Conservation (phyloP, 1,140 invertebrate genomes). For the Drosophila baimaii region DNA sequence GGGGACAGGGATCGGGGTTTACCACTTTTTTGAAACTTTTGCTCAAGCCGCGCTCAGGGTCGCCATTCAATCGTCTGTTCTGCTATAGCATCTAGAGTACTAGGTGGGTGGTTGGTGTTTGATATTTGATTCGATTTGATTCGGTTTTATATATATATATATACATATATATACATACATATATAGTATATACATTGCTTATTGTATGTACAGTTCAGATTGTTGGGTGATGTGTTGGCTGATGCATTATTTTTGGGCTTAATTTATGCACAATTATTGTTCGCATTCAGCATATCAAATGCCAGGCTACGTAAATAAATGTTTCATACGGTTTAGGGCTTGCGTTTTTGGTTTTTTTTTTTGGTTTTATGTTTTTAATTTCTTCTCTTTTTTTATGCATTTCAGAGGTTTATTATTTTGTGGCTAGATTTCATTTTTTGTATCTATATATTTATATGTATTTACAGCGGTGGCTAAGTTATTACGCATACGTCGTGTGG, state of each 20-base stretch:
- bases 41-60: slow-evolving; percentile 55
- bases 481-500: slow-evolving; percentile 78
- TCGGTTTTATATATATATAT: slow-evolving; percentile 23
- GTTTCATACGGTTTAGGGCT: slow-evolving; percentile 17
- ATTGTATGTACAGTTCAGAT: slow-evolving; percentile 28
- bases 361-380: slow-evolving; percentile 9
- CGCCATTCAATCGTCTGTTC: slow-evolving; percentile 56
- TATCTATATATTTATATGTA: slow-evolving; percentile 18
- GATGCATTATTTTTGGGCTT: slow-evolving; percentile 34
- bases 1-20: slow-evolving; percentile 17
- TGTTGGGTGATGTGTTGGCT: slow-evolving; percentile 21
- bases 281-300: slow-evolving; percentile 47
- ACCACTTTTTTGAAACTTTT: slow-evolving; percentile 40
- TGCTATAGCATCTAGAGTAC: slow-evolving; percentile 45
- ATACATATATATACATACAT: slow-evolving; percentile 14
- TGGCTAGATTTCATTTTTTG: slow-evolving; percentile 27
- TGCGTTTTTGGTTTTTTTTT: slow-evolving; percentile 25
- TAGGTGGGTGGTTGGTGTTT: slow-evolving; percentile 14
- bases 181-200: slow-evolving; percentile 27
- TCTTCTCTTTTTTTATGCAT: too few relatives aligned
- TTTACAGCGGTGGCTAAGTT: slow-evolving; percentile 53
- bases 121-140: slow-evolving; percentile 19
- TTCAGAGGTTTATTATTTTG: slow-evolving; percentile 11
- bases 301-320: slow-evolving; percentile 36
- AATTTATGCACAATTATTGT: slow-evolving; percentile 45